Evolutionary conservation across 2,113 vertebrate genomes (phyloP), one percentile per base, ranked within the genome.

Genomic region (Naja naja): DNA sequence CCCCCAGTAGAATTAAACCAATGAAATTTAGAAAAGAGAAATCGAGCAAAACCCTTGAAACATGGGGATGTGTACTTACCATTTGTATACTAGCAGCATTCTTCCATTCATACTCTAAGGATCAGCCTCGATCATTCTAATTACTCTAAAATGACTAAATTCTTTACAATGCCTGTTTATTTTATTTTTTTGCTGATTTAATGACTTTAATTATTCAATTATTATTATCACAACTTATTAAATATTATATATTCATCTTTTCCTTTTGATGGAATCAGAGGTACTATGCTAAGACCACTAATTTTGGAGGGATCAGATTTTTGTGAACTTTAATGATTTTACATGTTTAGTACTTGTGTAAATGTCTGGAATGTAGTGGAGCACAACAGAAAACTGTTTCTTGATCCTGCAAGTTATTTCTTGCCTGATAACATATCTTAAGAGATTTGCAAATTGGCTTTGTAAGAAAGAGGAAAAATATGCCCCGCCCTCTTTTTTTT

Each of bases 401-500:
- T 87, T 90, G 88, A 87, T 86, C 74, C 74, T 93, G 16, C 54
- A 86, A 86, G 88, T 86, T 39, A 39, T 86, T 60, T 53, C 74
- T 93, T 90, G 54, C 39, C 74, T 90, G 88, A 92, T 74, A 89
- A 89, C 69, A 43, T 43, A 27, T 90, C 43, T n/a, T 86, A 90
- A 60, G 74, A 93, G 45, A 86, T 30, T 87, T 86, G 74, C 43
- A 87, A 90, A 90, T 64, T 90, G 81, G 39, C 54, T 93, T 93
- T 86, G 45, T 53, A 34, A 20, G 45, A 47, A 14, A 58, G 81
- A 93, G 6, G 45, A 60, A 90, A 47, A 34, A 60, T 85, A 52
- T 56, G 10, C 43, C 34, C 14, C 30, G 6, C 25, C 54, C 43
- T 52, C 18, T 14, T 18, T 5, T 5, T 58, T 81, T 10, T 0